Conservation (phyloP, 2,888 invertebrate species). For the Agonopterix subpropinquella region DNA sequence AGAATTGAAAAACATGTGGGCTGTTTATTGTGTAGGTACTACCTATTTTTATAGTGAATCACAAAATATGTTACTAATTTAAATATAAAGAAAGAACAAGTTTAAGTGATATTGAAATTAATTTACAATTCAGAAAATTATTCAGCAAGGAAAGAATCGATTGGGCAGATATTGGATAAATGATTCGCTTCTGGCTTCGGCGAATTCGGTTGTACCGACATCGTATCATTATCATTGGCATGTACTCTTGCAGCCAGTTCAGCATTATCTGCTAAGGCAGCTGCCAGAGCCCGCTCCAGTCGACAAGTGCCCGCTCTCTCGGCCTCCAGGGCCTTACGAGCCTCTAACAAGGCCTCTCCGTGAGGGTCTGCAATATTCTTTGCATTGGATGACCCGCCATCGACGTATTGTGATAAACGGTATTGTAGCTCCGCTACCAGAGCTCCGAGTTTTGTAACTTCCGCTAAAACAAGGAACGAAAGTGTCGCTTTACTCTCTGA, state of each 20-base stretch:
- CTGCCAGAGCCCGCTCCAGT: constrained; percentile 47
- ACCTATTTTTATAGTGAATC: background rate
- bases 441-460: constrained; percentile 44
- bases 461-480: constrained; percentile 32
- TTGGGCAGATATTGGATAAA: constrained; percentile 38
- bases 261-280: constrained; percentile 54
- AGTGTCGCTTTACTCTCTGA: background rate
- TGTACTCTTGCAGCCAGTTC: constrained; percentile 41
- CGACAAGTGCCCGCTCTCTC: constrained; percentile 47
- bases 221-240: constrained; percentile 13
- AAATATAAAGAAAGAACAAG: no score
- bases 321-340: constrained; percentile 44
- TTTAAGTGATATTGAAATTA: no score
- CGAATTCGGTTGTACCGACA: constrained; percentile 11
- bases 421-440: constrained; percentile 42
- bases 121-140: constrained; percentile 17
- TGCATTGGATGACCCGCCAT: constrained; percentile 12
- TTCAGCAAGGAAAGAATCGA: constrained; percentile 61
- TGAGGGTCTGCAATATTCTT: constrained; percentile 22
- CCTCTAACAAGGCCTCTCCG: constrained; percentile 35
- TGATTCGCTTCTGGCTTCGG: constrained; percentile 19
- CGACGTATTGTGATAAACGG: constrained; percentile 20
- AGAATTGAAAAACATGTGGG: no score
- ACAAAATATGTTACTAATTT: background rate
- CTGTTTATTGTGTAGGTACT: background rate